These are phyloP conservation scores for Anabacerthia variegaticeps DNA, from an alignment of 2,797 vertebrate genomes.

Conservation along the genomic window DNA sequence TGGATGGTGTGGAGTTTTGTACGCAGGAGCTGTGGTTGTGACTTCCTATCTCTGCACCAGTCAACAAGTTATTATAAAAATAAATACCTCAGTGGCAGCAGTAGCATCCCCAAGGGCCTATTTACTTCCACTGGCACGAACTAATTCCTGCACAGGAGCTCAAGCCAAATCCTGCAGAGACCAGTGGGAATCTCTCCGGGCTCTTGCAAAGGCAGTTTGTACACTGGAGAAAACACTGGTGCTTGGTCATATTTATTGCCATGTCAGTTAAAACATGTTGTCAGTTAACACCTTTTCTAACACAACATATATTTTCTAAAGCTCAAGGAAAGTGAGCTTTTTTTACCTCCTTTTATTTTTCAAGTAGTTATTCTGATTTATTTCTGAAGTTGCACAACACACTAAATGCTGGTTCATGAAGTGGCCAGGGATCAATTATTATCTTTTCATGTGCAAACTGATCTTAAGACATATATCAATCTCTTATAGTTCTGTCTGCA, in stretches of 20 bases:
- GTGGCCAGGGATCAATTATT: slow-evolving; percentile 34
- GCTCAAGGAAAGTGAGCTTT: background rate
- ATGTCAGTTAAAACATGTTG: slow-evolving; percentile 33
- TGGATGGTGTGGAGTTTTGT: background rate
- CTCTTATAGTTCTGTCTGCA: background rate
- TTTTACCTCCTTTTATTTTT: slow-evolving; percentile 20
- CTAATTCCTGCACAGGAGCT: slow-evolving; percentile 50
- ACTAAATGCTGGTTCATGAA: background rate
- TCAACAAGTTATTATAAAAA: slow-evolving; percentile 51
- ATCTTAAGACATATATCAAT: background rate
- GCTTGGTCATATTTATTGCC: slow-evolving; percentile 46
- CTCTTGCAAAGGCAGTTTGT: slow-evolving; percentile 22
- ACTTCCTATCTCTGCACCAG: background rate
- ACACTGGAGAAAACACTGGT: background rate
- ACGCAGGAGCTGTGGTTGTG: background rate
- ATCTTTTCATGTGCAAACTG: background rate
- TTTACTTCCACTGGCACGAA: slow-evolving; percentile 39
- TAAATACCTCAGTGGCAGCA: slow-evolving; percentile 35
- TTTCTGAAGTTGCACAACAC: background rate
- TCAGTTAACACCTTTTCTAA: slow-evolving; percentile 52
- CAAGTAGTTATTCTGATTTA: slow-evolving; percentile 27
- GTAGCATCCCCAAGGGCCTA: slow-evolving; percentile 8
- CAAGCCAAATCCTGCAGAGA: slow-evolving; percentile 61
- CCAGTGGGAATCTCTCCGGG: background rate
- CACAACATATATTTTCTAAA: slow-evolving; percentile 26